Evolutionary conservation across 2,113 vertebrate species (phyloP).

Genomic region (Stegastes partitus): DNA sequence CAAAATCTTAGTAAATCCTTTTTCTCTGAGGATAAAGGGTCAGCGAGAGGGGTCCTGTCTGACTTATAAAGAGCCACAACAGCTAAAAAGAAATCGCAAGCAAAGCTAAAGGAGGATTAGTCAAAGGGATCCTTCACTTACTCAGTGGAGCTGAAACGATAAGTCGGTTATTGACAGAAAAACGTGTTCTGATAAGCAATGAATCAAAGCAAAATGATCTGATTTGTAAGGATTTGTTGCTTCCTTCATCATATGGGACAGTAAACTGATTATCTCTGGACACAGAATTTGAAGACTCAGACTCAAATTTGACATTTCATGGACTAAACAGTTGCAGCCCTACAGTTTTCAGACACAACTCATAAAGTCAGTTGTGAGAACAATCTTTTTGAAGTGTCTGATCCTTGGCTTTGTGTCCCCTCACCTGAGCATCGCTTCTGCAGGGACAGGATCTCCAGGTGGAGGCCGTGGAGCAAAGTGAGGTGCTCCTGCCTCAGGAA

Average conservation of each 20-base stretch:
- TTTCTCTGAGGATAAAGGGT: conserved; percentile 15
- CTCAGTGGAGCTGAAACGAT: background rate
- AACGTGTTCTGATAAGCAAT: background rate
- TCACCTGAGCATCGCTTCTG: conserved; percentile 97
- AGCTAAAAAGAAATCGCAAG: background rate
- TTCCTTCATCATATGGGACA: too few relatives aligned
- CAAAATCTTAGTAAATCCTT: conserved; percentile 11
- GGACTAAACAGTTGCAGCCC: too few relatives aligned
- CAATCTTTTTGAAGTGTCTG: too few relatives aligned
- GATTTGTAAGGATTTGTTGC: too few relatives aligned
- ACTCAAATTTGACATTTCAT: too few relatives aligned
- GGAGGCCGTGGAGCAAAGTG: conserved; percentile 92
- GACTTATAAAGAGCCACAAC: conserved; percentile 30
- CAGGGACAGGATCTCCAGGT: conserved; percentile 95
- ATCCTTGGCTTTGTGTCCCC: background rate
- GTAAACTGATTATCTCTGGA: too few relatives aligned
- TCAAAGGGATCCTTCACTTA: background rate
- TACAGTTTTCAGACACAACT: too few relatives aligned
- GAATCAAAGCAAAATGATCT: background rate
- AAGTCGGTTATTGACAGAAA: background rate
- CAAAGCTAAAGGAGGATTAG: background rate
- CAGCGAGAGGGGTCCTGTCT: background rate
- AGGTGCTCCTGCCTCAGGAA: conserved; percentile 97
- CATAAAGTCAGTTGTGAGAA: too few relatives aligned
- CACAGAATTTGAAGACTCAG: background rate